Evolutionary conservation across 2,113 vertebrate genomes (phyloP), one percentile per base, ranked within the genome.

Genomic region (Eurypyga helias): DNA sequence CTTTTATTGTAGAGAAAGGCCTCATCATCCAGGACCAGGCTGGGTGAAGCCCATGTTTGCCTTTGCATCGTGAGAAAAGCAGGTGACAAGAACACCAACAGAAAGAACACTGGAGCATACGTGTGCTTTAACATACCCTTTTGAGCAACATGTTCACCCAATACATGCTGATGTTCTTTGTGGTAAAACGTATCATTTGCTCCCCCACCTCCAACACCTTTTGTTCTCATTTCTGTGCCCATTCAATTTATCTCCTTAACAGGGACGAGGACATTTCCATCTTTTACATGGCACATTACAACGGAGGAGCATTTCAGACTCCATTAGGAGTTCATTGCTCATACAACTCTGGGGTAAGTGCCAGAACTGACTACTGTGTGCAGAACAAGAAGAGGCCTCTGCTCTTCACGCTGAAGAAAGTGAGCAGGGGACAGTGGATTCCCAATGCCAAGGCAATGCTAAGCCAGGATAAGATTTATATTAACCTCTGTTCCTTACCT

Each of bases 11-110:
- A 34, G 34, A 36, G 49, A 76, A 85, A 80, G 36, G 12, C 67
- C 28, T 73, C 0, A 0, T 18, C 16, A 0, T 18, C 16, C 1
- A 1, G 57, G 26, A 46, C 21, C 25, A 78, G 45, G 26, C 33
- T 34, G 49, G 19, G 28, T 16, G 51, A 86, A 71, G 41, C 24
- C 21, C 6, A 31, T 0, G 1, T 71, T 76, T 71, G 16, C 29
- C 10, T 33, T 10, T n/a, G 28, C 13, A 2, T 2, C 18, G 34
- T 10, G 20, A 65, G 45, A 78, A 64, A 80, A 83, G 17, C 33
- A 62, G 16, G 26, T 65, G 34, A 83, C 29, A 52, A 43, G 28
- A 80, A 29, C 19, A 75, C 10, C 45, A 66, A 18, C 17, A 80
- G 52, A 64, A 52, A 7, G 33, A 77, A 51, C 38, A 48, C 12